Evolutionary conservation across 2,888 invertebrate genomes (phyloP).

Genomic region (Epistrophella euchroma): DNA sequence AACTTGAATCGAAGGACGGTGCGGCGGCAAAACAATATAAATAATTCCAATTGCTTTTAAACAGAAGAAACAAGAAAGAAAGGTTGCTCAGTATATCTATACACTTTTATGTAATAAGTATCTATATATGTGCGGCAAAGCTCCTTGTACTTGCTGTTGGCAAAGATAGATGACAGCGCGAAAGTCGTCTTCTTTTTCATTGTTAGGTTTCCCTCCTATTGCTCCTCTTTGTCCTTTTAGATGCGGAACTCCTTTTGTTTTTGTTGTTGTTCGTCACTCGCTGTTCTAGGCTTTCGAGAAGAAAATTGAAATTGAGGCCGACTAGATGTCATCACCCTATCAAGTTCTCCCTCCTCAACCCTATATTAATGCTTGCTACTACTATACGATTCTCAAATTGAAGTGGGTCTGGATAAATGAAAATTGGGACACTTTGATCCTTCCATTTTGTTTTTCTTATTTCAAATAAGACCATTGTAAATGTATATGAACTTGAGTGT

Average conservation of each 20-base stretch:
- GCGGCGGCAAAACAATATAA: slow-evolving; percentile 55
- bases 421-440: slow-evolving; percentile 71
- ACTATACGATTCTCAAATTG: slow-evolving; percentile 35
- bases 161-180: slow-evolving; percentile 70
- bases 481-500: slow-evolving; percentile 15
- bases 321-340: slow-evolving; percentile 75
- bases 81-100: not conserved
- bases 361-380: not conserved
- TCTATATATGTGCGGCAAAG: not conserved
- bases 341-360: slow-evolving; percentile 40
- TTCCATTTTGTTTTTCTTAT: slow-evolving; percentile 47
- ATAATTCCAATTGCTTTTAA: slow-evolving; percentile 73
- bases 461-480: slow-evolving; percentile 9
- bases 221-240: not conserved
- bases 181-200: slow-evolving; percentile 63
- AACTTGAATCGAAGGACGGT: not conserved
- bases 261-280: slow-evolving; percentile 34
- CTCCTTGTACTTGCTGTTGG: slow-evolving; percentile 40
- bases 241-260: slow-evolving; percentile 7
- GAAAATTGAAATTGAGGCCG: slow-evolving; percentile 74
- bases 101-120: not conserved
- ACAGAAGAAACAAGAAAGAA: slow-evolving; percentile 63
- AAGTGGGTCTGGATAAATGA: slow-evolving; percentile 67
- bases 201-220: not conserved
- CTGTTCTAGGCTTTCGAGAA: slow-evolving; percentile 35